Conservation (phyloP, 2,797 vertebrate species). For the Podargus strigoides region DNA sequence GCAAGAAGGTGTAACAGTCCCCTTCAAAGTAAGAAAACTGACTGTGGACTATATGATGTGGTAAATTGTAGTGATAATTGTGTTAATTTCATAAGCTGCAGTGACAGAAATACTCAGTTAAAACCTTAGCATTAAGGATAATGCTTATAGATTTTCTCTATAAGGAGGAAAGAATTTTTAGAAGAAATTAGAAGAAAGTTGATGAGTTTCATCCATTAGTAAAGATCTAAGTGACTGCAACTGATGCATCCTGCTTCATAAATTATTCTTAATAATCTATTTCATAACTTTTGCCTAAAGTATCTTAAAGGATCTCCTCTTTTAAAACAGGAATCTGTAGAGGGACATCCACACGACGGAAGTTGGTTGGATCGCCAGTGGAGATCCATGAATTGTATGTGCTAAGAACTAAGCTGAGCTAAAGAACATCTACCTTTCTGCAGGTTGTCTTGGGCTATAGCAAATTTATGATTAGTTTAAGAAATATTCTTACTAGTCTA, state of each 20-base stretch:
- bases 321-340: not conserved
- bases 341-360: not conserved
- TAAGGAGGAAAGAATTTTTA: not conserved
- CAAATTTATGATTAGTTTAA: not conserved
- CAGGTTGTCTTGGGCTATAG: not conserved
- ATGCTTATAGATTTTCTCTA: too few species aligned
- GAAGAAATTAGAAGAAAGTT: not conserved
- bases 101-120: not conserved
- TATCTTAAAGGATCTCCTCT: not conserved
- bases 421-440: not conserved
- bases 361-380: rapidly evolving
- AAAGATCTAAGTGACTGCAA: not conserved
- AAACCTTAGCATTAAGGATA: not conserved
- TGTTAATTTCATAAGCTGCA: not conserved
- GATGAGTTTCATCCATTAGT: not conserved
- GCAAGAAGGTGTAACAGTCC: not conserved
- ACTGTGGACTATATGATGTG: not conserved
- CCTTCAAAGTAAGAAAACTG: not conserved
- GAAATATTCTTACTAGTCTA: not conserved
- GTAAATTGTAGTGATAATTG: not conserved
- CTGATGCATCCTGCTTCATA: not conserved
- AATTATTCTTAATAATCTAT: not conserved
- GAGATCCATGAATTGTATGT: not conserved
- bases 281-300: not conserved
- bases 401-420: not conserved